Conservation (phyloP, 2,888 invertebrate genomes). For the Zaprionus lineosus region DNA sequence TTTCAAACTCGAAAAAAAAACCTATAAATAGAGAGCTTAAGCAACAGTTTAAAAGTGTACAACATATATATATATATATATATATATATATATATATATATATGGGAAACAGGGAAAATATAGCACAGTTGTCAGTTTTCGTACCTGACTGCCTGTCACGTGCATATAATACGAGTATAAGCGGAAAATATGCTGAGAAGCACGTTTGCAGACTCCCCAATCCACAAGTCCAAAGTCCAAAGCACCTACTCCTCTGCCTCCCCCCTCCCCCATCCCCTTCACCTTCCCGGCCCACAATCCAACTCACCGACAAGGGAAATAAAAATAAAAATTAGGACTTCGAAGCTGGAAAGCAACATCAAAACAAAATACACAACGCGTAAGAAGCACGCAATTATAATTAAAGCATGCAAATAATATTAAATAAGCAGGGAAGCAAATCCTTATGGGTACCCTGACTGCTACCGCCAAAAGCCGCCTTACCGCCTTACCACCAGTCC, state of each 20-base stretch:
- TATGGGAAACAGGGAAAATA: too few relatives aligned
- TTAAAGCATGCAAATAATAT: slow-evolving; percentile 47
- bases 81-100: too few relatives aligned
- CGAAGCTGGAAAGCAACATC: slow-evolving; percentile 1
- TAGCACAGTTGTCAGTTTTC: slow-evolving; percentile 10
- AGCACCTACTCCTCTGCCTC: too few relatives aligned
- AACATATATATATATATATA: too few relatives aligned
- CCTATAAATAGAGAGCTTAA: slow-evolving; percentile 9
- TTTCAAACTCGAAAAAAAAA: slow-evolving; percentile 4
- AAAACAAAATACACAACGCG: slow-evolving; percentile 13
- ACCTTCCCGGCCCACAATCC: too few relatives aligned
- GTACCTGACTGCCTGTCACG: slow-evolving; percentile 30
- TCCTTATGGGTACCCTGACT: slow-evolving; percentile 15
- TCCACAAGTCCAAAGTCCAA: background rate
- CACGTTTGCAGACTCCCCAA: slow-evolving; percentile 24
- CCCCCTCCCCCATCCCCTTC: too few relatives aligned
- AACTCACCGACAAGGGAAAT: slow-evolving; percentile 21
- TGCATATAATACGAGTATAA: slow-evolving; percentile 33
- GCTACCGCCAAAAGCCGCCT: too few relatives aligned
- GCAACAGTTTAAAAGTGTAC: too few relatives aligned
- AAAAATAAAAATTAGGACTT: slow-evolving; percentile 34
- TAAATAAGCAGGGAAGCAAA: slow-evolving; percentile 36
- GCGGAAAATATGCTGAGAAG: slow-evolving; percentile 37
- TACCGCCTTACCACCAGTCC: too few relatives aligned
- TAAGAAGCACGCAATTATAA: slow-evolving; percentile 35